phyloP scores from a whole-genome alignment of 2,113 vertebrate species.

The Calypte anna region DNA sequence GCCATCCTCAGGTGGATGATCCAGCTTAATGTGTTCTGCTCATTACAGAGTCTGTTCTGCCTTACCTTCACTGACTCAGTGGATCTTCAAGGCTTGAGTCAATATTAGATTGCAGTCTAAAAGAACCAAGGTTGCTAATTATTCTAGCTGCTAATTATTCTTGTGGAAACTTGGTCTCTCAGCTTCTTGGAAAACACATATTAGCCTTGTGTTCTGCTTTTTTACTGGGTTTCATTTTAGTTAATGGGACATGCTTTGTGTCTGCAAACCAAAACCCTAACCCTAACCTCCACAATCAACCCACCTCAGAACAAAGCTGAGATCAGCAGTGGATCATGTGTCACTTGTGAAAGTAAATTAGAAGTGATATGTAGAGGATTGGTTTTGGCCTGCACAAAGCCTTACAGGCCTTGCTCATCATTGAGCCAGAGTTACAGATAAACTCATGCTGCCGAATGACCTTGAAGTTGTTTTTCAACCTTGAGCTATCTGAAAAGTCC shows the following conservation, averaged over 20 bases:
- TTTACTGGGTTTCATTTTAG: not conserved
- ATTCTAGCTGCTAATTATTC: not conserved
- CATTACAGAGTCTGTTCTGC: not conserved
- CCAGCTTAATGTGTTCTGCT: accelerated
- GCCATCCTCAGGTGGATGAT: not conserved
- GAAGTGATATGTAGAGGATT: too few species aligned
- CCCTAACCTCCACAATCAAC: not conserved
- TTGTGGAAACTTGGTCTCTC: not conserved
- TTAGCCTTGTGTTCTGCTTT: not conserved
- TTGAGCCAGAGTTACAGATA: too few species aligned
- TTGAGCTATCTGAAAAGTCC: too few species aligned
- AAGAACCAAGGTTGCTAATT: not conserved
- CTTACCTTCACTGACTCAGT: not conserved
- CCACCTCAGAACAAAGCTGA: accelerated
- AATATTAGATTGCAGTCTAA: not conserved
- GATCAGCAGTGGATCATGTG: not conserved
- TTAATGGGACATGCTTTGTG: not conserved
- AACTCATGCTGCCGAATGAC: too few species aligned
- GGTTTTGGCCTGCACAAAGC: too few species aligned
- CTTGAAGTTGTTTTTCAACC: too few species aligned
- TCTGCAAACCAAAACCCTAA: too few species aligned
- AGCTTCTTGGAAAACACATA: not conserved
- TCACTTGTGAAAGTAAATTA: not conserved
- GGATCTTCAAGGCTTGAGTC: not conserved
- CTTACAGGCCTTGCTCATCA: too few species aligned